A percentile compares a stretch with the other conserved stretches of the same genome.
These are phyloP conservation scores for Tolmerus cingulatus DNA, from an alignment of 2,888 invertebrate species.

Conservation along the genomic window DNA sequence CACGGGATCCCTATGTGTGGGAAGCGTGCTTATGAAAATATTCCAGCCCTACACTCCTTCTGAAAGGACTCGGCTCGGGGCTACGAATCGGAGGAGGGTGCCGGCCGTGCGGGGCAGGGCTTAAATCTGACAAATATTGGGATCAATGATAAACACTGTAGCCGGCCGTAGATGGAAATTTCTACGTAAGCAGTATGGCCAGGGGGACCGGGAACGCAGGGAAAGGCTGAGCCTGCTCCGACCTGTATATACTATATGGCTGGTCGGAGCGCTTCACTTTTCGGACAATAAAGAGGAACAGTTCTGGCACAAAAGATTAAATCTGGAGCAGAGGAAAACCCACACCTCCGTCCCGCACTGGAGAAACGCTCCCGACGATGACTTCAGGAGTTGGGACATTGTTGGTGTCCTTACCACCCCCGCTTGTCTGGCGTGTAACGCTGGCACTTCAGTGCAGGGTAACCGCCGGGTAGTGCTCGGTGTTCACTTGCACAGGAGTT, in stretches of 20 bases:
- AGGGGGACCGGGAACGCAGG: background rate
- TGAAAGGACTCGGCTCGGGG: background rate
- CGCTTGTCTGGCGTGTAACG: slow-evolving; percentile 4
- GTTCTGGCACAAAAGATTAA: background rate
- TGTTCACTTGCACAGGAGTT: background rate
- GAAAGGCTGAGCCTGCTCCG: background rate
- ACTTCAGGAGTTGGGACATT: background rate
- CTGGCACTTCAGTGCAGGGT: slow-evolving; percentile 7
- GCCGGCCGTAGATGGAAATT: slow-evolving; percentile 28
- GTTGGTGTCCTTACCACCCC: background rate
- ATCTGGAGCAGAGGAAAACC: slow-evolving; percentile 3
- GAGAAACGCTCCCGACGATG: background rate
- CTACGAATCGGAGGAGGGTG: background rate
- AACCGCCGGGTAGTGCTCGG: slow-evolving; percentile 2
- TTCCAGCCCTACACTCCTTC: background rate
- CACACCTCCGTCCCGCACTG: background rate
- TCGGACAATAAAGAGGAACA: background rate
- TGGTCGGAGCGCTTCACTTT: background rate
- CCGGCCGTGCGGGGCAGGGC: background rate
- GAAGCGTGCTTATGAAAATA: background rate
- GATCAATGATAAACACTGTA: slow-evolving; percentile 44
- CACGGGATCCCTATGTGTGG: background rate
- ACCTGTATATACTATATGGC: slow-evolving; percentile 2
- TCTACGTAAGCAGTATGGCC: background rate
- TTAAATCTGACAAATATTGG: slow-evolving; percentile 45